A percentile compares a stretch with the other conserved stretches of the same genome.
phyloP scores from a whole-genome alignment of 2,113 vertebrate species.

The Vombatus ursinus region DNA sequence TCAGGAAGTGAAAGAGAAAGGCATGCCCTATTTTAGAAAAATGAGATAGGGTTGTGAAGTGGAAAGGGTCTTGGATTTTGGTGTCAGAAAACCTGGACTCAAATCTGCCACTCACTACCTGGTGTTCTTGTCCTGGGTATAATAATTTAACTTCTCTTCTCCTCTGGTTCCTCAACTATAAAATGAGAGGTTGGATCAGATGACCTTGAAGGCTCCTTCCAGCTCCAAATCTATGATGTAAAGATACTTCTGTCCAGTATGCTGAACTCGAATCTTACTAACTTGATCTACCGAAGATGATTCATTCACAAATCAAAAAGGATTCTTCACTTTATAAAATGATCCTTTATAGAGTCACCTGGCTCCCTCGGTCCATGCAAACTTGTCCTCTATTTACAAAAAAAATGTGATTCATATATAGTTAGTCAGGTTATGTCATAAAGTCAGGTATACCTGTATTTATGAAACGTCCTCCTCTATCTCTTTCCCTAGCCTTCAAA shows the following conservation, averaged over 20 bases:
- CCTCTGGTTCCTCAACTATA: background rate
- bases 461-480: background rate
- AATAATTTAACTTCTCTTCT: background rate
- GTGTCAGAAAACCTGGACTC: background rate
- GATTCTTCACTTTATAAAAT: background rate
- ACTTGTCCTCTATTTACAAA: background rate
- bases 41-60: background rate
- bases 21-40: background rate
- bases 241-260: background rate
- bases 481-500: background rate
- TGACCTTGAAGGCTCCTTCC: background rate
- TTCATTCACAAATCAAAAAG: background rate
- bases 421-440: background rate
- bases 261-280: background rate
- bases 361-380: background rate
- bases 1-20: background rate
- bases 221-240: background rate
- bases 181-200: background rate
- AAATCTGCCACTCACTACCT: background rate
- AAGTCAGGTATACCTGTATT: background rate
- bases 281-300: background rate
- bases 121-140: background rate
- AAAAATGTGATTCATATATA: background rate
- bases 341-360: background rate
- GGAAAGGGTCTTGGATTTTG: background rate